Conservation (phyloP, 2,888 invertebrate species). For the Schrankia costaestrigalis region DNA sequence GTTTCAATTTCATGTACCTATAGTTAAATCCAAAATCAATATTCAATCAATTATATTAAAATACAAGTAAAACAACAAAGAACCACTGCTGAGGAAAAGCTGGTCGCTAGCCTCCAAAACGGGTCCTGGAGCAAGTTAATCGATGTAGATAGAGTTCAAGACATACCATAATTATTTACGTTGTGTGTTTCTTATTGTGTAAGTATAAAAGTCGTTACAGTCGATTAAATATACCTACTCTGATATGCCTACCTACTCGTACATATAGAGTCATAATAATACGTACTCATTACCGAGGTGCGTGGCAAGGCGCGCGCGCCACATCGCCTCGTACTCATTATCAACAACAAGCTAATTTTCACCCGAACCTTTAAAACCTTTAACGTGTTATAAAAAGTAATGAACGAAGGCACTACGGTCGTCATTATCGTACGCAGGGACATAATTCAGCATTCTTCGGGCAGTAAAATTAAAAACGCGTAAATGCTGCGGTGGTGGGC, state of each 20-base stretch:
- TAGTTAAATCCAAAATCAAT: slow-evolving; percentile 43
- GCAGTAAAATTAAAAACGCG: slow-evolving; percentile 75
- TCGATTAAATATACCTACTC: too few species aligned
- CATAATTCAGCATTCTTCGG: slow-evolving; percentile 61
- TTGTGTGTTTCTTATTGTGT: slow-evolving; percentile 14
- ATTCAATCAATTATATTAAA: too few species aligned
- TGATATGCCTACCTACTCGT: too few species aligned
- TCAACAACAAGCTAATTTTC: slow-evolving; percentile 21
- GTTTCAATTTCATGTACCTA: slow-evolving; percentile 20
- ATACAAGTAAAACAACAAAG: too few species aligned
- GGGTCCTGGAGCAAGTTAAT: slow-evolving; percentile 19
- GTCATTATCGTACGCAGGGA: slow-evolving; percentile 55
- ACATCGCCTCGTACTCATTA: slow-evolving; percentile 7
- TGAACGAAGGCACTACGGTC: slow-evolving; percentile 56
- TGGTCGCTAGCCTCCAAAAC: slow-evolving; percentile 26
- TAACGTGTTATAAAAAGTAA: slow-evolving; percentile 69
- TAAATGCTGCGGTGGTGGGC: slow-evolving; percentile 63
- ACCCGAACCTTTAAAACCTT: slow-evolving; percentile 47
- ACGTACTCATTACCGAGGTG: slow-evolving; percentile 2
- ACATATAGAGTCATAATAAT: slow-evolving; percentile 12
- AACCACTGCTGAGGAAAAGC: slow-evolving; percentile 29
- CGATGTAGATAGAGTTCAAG: slow-evolving; percentile 26
- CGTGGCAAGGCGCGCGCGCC: slow-evolving; percentile 1
- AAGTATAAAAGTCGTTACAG: slow-evolving; percentile 16
- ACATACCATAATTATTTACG: slow-evolving; percentile 19